Evolutionary conservation across 2,888 invertebrate species (phyloP).

Genomic region (Xanthorhoe designata): DNA sequence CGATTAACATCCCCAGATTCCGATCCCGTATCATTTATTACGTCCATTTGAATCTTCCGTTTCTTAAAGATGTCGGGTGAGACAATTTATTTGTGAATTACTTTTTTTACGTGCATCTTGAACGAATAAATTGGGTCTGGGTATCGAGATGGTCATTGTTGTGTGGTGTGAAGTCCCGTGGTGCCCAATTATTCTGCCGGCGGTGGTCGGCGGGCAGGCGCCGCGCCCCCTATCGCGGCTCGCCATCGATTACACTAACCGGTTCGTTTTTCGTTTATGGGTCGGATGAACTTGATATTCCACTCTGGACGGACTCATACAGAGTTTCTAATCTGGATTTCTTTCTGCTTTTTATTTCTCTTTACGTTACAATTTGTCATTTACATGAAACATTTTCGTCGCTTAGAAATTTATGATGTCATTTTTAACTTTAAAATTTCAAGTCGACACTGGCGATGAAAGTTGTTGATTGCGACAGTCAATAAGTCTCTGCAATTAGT

Average conservation of each 20-base stretch:
- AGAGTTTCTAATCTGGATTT: slow-evolving; percentile 55
- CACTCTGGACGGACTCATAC: slow-evolving; percentile 52
- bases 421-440: too few species aligned
- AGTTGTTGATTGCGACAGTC: slow-evolving; percentile 18
- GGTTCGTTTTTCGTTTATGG: slow-evolving; percentile 80
- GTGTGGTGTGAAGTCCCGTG: slow-evolving; percentile 83
- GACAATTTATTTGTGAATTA: slow-evolving; percentile 65
- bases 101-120: slow-evolving; percentile 49
- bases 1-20: slow-evolving; percentile 65
- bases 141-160: slow-evolving; percentile 54
- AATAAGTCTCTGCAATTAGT: slow-evolving; percentile 50
- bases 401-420: slow-evolving; percentile 11
- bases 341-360: slow-evolving; percentile 45
- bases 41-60: slow-evolving; percentile 64
- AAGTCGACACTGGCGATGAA: not conserved
- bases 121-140: slow-evolving; percentile 45
- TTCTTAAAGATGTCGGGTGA: slow-evolving; percentile 57
- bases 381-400: slow-evolving; percentile 33
- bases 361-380: slow-evolving; percentile 46
- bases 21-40: slow-evolving; percentile 67
- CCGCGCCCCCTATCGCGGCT: slow-evolving; percentile 80
- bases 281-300: slow-evolving; percentile 63
- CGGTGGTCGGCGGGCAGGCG: slow-evolving; percentile 80
- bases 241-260: slow-evolving; percentile 81
- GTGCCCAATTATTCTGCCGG: slow-evolving; percentile 82